These are phyloP conservation scores for Pyrrhopygopsis socrates DNA, from an alignment of 2,888 invertebrate genomes.

Conservation along the genomic window DNA sequence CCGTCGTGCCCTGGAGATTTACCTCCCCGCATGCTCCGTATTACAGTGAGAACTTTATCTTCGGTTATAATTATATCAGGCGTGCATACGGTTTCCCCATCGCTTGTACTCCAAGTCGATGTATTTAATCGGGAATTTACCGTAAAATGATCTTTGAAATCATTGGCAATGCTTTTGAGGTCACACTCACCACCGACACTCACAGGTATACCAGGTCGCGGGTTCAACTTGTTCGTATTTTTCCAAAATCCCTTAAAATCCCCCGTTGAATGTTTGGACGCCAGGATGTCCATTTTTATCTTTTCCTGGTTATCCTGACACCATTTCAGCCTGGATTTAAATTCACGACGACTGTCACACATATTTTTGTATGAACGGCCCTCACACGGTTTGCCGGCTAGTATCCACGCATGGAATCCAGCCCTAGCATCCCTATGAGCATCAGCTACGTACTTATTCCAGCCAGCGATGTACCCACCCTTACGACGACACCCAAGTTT, in stretches of 20 bases:
- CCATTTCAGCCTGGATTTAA: conserved; percentile 45
- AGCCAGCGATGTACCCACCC: conserved; percentile 27
- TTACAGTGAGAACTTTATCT: background rate
- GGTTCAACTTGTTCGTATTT: conserved; percentile 47
- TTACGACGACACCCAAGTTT: background rate
- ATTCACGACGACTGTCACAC: conserved; percentile 12
- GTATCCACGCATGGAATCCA: background rate
- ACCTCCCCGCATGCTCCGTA: background rate
- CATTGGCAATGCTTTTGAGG: conserved; percentile 13
- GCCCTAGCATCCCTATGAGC: conserved; percentile 28
- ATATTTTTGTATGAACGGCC: background rate
- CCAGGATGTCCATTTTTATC: conserved; percentile 36
- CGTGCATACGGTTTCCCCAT: background rate
- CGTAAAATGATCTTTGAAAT: background rate
- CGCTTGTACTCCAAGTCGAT: background rate
- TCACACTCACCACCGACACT: background rate
- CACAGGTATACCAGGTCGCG: conserved; percentile 5
- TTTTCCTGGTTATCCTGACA: conserved; percentile 5
- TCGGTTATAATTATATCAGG: background rate
- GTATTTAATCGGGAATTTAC: background rate
- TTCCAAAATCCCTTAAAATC: background rate
- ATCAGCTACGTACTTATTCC: conserved; percentile 63
- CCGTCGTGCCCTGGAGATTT: background rate
- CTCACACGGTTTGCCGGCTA: background rate
- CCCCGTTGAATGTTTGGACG: conserved; percentile 3